phyloP scores from a whole-genome alignment of 2,113 vertebrate genomes.

The Hucho hucho region DNA sequence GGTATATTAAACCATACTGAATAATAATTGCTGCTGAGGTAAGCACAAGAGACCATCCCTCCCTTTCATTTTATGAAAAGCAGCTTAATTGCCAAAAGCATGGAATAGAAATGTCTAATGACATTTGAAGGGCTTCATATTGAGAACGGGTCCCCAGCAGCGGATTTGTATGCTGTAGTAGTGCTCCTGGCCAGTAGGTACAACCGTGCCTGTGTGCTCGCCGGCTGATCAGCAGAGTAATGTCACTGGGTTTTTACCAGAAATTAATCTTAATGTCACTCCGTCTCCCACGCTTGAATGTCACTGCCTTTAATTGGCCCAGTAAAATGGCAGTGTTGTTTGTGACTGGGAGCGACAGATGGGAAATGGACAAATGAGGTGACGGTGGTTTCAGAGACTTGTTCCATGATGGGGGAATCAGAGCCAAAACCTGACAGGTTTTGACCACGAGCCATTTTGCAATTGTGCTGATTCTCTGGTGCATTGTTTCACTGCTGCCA shows the following conservation, averaged over 20 bases:
- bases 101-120: constrained; percentile 50
- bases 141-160: constrained; percentile 32
- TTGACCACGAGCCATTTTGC: neutral
- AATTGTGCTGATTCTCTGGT: neutral
- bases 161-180: constrained; percentile 3
- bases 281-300: constrained; percentile 67
- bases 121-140: constrained; percentile 62
- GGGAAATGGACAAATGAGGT: constrained; percentile 14
- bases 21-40: neutral
- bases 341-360: constrained; percentile 48
- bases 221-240: constrained; percentile 46
- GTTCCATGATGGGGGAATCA: neutral
- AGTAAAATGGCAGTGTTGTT: constrained; percentile 57
- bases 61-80: constrained; percentile 30
- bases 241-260: constrained; percentile 68
- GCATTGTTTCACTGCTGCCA: neutral
- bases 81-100: constrained; percentile 48
- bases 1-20: neutral
- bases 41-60: constrained; percentile 15
- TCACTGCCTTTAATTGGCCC: constrained; percentile 73
- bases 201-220: constrained; percentile 21
- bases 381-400: constrained; percentile 1
- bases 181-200: constrained; percentile 22
- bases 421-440: neutral
- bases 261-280: constrained; percentile 76